phyloP scores from a whole-genome alignment of 2,797 vertebrate species.

The Eulemur albifrons region DNA sequence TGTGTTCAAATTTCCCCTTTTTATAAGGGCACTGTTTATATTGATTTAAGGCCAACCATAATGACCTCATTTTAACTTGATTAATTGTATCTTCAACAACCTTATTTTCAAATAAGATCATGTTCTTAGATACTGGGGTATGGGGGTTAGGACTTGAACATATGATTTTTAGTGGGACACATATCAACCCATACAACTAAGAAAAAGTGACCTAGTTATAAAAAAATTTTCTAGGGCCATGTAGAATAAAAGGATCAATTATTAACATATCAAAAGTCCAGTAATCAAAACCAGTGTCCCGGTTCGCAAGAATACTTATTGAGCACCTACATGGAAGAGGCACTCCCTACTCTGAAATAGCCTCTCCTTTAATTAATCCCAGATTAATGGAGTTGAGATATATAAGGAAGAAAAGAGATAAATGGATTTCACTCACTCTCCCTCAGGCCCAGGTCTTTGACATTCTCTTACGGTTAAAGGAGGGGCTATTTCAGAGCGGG shows the following conservation, averaged over 20 bases:
- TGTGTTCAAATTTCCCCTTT: not conserved
- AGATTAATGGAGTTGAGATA: not conserved
- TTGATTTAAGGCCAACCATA: not conserved
- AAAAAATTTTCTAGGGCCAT: not conserved
- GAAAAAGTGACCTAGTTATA: not conserved
- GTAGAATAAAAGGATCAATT: not conserved
- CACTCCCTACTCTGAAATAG: not conserved
- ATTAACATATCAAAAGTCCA: not conserved
- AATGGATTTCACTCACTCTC: not conserved
- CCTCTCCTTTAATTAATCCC: too few species aligned
- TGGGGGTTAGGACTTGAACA: not conserved
- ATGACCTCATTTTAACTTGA: not conserved
- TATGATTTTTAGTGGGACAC: too few species aligned
- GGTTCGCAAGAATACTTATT: not conserved
- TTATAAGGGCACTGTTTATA: not conserved
- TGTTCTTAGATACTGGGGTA: not conserved
- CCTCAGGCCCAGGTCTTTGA: not conserved
- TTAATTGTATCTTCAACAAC: not conserved
- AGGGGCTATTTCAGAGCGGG: not conserved
- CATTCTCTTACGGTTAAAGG: not conserved
- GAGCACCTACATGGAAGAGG: not conserved
- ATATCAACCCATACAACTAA: not conserved
- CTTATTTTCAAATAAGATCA: not conserved
- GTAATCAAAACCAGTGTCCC: not conserved
- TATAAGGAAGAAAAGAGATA: not conserved